phyloP scores from a whole-genome alignment of 2,888 invertebrate genomes.

The Homarus gammarus region DNA sequence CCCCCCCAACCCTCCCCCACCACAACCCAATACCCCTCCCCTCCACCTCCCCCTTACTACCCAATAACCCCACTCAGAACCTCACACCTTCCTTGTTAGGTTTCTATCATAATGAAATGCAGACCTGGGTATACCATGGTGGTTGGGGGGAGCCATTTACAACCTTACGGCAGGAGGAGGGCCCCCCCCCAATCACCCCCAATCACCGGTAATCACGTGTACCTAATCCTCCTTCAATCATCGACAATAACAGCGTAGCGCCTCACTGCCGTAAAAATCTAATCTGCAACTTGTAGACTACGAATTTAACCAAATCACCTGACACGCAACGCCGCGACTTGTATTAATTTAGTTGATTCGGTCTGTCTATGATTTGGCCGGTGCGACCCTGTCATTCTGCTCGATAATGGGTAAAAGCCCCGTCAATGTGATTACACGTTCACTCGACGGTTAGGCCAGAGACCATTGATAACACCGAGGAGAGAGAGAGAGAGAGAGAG shows the following conservation, averaged over 20 bases:
- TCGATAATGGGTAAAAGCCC: constrained; percentile 57
- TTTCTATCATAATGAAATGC: constrained; percentile 57
- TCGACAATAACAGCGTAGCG: constrained; percentile 61
- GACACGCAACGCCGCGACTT: constrained; percentile 53
- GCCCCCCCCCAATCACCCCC: constrained; percentile 46
- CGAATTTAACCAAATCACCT: constrained; percentile 65
- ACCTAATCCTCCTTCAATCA: constrained; percentile 65
- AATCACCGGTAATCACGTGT: constrained; percentile 58
- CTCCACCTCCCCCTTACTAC: not conserved
- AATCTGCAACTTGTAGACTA: constrained; percentile 58
- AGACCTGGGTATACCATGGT: not conserved
- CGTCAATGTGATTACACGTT: constrained; percentile 59
- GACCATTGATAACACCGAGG: constrained; percentile 36
- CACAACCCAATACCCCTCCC: not conserved
- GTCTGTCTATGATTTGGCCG: constrained; percentile 52
- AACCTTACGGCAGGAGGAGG: not conserved
- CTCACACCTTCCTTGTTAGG: constrained; percentile 54
- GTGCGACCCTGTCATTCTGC: constrained; percentile 51
- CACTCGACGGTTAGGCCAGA: constrained; percentile 10
- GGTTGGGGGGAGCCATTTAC: constrained; percentile 15
- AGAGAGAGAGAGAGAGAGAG: not conserved
- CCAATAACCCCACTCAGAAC: not conserved
- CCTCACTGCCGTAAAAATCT: constrained; percentile 65
- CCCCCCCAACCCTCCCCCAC: no score
- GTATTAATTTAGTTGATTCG: constrained; percentile 66